Evolutionary conservation across 2,888 invertebrate genomes (phyloP).

Genomic region (Drosophila testacea): DNA sequence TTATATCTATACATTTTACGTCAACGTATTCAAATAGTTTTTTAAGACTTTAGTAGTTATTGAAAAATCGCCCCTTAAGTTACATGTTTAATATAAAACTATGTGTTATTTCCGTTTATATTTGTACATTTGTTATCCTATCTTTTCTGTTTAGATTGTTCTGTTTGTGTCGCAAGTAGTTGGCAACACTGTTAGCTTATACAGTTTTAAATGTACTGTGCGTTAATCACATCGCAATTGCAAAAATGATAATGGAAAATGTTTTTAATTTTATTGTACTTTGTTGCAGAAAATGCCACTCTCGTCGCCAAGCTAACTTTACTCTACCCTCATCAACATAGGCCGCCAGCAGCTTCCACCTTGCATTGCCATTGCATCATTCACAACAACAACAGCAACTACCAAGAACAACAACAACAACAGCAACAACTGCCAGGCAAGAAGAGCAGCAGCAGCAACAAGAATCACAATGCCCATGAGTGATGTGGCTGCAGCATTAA

Average conservation of each 20-base stretch:
- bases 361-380: slow-evolving; percentile 41
- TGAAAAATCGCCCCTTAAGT: too few species aligned
- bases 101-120: too few species aligned
- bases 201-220: slow-evolving; percentile 16
- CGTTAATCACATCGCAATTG: slow-evolving; percentile 2
- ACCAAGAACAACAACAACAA: slow-evolving; percentile 3
- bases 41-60: too few species aligned
- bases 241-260: neutral
- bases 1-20: too few species aligned
- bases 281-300: slow-evolving; percentile 52
- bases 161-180: too few species aligned
- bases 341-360: slow-evolving; percentile 51
- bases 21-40: too few species aligned
- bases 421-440: slow-evolving; percentile 38
- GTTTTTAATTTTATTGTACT: neutral
- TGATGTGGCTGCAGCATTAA: slow-evolving; percentile 63
- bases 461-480: slow-evolving; percentile 62
- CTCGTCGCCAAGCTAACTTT: slow-evolving; percentile 60
- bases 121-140: too few species aligned
- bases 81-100: too few species aligned
- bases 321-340: slow-evolving; percentile 58
- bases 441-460: slow-evolving; percentile 4
- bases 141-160: too few species aligned
- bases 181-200: too few species aligned
- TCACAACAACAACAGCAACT: slow-evolving; percentile 16